These are phyloP conservation scores for Eudemis profundana DNA, from an alignment of 2,888 invertebrate species.

Conservation along the genomic window DNA sequence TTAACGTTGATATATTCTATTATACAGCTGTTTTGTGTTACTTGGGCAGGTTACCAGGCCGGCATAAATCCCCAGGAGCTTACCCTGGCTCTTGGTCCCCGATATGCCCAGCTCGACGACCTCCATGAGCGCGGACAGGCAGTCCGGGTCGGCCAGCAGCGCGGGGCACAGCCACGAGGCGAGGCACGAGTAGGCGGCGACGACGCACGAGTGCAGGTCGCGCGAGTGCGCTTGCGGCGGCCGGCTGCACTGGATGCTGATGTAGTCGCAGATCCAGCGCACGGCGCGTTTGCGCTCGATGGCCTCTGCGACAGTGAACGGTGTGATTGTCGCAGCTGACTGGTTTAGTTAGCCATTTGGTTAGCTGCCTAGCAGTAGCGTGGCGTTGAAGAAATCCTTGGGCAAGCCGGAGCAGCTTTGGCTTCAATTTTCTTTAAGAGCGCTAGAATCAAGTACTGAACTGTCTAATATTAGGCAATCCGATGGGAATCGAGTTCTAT, in stretches of 20 bases:
- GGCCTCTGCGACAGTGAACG: slow-evolving; percentile 91
- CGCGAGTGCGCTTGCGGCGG: slow-evolving; percentile 97
- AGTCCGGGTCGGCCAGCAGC: slow-evolving; percentile 95
- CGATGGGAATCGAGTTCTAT: too few species aligned
- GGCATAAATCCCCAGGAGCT: slow-evolving; percentile 16
- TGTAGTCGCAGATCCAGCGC: slow-evolving; percentile 99
- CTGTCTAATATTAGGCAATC: too few species aligned
- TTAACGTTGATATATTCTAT: too few species aligned
- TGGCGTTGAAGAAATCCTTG: too few species aligned
- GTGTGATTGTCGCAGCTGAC: too few species aligned
- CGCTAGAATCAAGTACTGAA: too few species aligned
- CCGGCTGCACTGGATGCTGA: slow-evolving; percentile 96
- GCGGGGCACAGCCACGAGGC: slow-evolving; percentile 97
- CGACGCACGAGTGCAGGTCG: slow-evolving; percentile 97
- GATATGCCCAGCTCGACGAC: slow-evolving; percentile 99
- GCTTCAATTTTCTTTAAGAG: too few species aligned
- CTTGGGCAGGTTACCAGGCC: slow-evolving; percentile 22
- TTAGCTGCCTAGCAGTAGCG: too few species aligned
- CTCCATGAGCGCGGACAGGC: slow-evolving; percentile 96
- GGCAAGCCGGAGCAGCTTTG: too few species aligned
- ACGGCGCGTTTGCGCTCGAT: slow-evolving; percentile 96
- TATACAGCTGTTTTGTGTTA: too few species aligned
- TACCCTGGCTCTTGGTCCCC: slow-evolving; percentile 93
- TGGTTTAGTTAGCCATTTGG: too few species aligned
- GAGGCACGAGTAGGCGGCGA: slow-evolving; percentile 96